These are phyloP conservation scores for Stercorarius parasiticus DNA, from an alignment of 2,113 vertebrate genomes.

Conservation along the genomic window DNA sequence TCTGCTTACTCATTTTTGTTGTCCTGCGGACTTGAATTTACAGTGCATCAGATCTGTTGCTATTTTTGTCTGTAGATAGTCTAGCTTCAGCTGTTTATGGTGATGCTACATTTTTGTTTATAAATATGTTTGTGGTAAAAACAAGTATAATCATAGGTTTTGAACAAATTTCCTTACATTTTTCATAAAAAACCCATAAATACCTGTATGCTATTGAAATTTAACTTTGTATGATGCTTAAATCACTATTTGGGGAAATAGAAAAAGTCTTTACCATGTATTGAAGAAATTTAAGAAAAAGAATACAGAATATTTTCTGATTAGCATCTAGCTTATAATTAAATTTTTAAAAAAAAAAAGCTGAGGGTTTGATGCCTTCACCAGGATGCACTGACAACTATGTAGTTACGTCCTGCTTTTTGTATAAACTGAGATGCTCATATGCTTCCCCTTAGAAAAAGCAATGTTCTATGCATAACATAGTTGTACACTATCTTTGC, in stretches of 20 bases:
- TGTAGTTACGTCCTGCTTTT: constrained; percentile 88
- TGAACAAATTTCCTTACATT: constrained; percentile 89
- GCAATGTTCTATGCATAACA: constrained; percentile 95
- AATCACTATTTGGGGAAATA: constrained; percentile 88
- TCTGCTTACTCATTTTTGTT: constrained; percentile 80
- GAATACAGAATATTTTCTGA: constrained; percentile 82
- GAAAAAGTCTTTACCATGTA: constrained; percentile 84
- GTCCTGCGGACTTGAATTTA: constrained; percentile 91
- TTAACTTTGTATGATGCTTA: constrained; percentile 95
- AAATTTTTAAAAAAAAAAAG: constrained; percentile 76
- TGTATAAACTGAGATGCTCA: constrained; percentile 89
- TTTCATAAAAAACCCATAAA: constrained; percentile 88
- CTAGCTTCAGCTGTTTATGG: constrained; percentile 93
- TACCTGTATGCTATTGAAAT: constrained; percentile 94
- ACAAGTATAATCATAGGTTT: constrained; percentile 91
- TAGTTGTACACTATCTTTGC: constrained; percentile 89
- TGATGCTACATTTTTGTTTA: constrained; percentile 86
- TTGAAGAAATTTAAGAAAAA: constrained; percentile 81
- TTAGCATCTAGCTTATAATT: constrained; percentile 83
- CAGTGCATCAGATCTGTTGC: constrained; percentile 91
- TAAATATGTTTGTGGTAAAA: constrained; percentile 96
- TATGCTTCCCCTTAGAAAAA: constrained; percentile 89
- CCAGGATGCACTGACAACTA: constrained; percentile 87
- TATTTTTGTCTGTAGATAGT: constrained; percentile 96
- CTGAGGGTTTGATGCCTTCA: constrained; percentile 77